Evolutionary conservation across 2,888 invertebrate species (phyloP), one percentile per base, ranked within the genome.

Genomic region (Scaptomyza reducta): DNA sequence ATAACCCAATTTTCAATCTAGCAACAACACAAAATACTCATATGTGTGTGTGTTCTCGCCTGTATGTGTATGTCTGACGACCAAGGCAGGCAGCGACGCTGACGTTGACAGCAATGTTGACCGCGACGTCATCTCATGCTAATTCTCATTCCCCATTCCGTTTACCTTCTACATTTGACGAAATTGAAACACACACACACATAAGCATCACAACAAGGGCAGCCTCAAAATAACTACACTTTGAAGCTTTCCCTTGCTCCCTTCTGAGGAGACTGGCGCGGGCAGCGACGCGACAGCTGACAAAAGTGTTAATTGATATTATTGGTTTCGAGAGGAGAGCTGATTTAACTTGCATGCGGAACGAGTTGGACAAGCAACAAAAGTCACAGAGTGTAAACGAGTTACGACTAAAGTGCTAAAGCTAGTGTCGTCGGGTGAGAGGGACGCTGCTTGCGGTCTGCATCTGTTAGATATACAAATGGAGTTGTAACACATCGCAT

Each of bases 231-330:
- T 40, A 33, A 49, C 33, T 54, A 22, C 22, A n/a, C 29, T 49
- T 35, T 49, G 14, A 60, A 40, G 40, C 61, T 47, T 61, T 33
- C 25, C 10, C 16, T 11, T 22, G 14, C 38, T 41, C 35, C 40
- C 31, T 59, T 40, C n/a, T 41, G 16, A 14, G 7, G 14, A 35
- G 13, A 49, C 47, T 51, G 55, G 2, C 35, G n/a, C 58, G 80
- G 87, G 87, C 69, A 47, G 70, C 59, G 50, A 49, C n/a, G 63
- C 5, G 18, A 22, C 33, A 38, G 5, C 72, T 76, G 70, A 69
- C 66, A 77, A 84, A 88, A 86, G 84, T 84, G 84, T 88, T 86
- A 84, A 84, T 88, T 88, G 86, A 77, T 82, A 77, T 77, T 68
- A 79, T 76, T 85, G 72, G 68, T 74, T 73, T 59, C 50, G 47